A percentile compares a stretch with the other conserved stretches of the same genome.
These are phyloP conservation scores for Sycophila sp. DNA, from an alignment of 1,140 invertebrate genomes.

Conservation along the genomic window DNA sequence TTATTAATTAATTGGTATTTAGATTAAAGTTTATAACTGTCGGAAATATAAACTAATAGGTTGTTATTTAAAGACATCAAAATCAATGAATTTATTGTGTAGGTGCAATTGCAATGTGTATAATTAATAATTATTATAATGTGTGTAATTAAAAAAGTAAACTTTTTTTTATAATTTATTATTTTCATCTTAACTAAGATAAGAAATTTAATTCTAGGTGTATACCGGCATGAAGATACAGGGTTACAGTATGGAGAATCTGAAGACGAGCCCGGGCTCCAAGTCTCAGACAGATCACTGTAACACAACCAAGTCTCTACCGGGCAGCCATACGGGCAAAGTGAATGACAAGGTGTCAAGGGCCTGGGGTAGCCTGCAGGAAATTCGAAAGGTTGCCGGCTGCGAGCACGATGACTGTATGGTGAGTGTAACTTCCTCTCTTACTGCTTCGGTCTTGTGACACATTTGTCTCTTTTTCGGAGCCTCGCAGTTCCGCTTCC, in stretches of 20 bases:
- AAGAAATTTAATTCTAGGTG: conserved; percentile 48
- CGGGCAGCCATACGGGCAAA: conserved; percentile 34
- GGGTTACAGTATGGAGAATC: conserved; percentile 70
- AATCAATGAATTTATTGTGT: no score
- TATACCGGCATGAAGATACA: conserved; percentile 39
- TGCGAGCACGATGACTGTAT: conserved; percentile 44
- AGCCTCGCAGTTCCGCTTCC: not conserved
- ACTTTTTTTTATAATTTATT: not conserved
- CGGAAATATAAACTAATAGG: no score
- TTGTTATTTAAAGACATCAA: no score
- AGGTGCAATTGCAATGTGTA: no score
- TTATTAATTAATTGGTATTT: not conserved
- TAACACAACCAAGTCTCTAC: conserved; percentile 22
- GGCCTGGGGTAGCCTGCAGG: conserved; percentile 71
- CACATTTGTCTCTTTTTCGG: not conserved
- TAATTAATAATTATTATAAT: no score
- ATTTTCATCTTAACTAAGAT: not conserved
- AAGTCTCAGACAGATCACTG: conserved; percentile 1
- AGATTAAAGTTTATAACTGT: no score
- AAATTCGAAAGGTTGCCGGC: conserved; percentile 64
- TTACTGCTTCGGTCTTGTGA: not conserved
- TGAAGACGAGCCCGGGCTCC: conserved; percentile 27
- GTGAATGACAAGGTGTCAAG: conserved; percentile 46
- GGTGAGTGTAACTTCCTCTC: conserved; percentile 46
- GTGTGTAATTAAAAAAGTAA: no score